Evolutionary conservation across 2,888 invertebrate genomes (phyloP).

Genomic region (Eristalis tenax): DNA sequence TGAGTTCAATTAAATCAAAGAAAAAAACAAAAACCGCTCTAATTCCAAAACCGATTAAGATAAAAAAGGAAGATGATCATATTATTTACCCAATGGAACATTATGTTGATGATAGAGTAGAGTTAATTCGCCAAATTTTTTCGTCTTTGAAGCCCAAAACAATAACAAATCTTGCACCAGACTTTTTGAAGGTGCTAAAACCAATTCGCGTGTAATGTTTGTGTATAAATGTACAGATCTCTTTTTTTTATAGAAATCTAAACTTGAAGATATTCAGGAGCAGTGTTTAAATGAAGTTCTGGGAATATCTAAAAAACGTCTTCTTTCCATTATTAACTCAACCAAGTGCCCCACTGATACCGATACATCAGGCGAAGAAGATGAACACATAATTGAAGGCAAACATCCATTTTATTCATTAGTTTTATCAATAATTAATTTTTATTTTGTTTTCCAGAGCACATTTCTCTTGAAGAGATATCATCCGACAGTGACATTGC

Average conservation of each 20-base stretch:
- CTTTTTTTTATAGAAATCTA: constrained; percentile 74
- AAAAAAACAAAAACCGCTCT: constrained; percentile 75
- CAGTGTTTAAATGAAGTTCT: constrained; percentile 84
- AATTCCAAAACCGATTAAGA: constrained; percentile 78
- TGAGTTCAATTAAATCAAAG: constrained; percentile 73
- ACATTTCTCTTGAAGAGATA: constrained; percentile 85
- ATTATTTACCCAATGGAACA: constrained; percentile 83
- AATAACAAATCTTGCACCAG: constrained; percentile 83
- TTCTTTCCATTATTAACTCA: constrained; percentile 82
- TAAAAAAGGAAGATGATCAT: constrained; percentile 81
- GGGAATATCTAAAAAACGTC: constrained; percentile 84
- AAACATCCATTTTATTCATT: neutral
- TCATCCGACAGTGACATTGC: constrained; percentile 82
- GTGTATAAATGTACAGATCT: neutral
- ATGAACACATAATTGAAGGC: constrained; percentile 79
- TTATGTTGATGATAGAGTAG: constrained; percentile 84
- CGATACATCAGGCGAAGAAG: constrained; percentile 80
- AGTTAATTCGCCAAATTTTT: constrained; percentile 84
- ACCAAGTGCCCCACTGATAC: constrained; percentile 80
- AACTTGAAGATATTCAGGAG: constrained; percentile 83
- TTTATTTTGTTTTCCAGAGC: constrained; percentile 79
- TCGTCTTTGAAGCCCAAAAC: constrained; percentile 83
- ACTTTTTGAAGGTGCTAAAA: constrained; percentile 80
- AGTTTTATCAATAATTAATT: neutral
- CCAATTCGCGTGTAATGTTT: neutral